These are phyloP conservation scores for Tipula unca DNA, from an alignment of 2,888 invertebrate genomes.

Conservation along the genomic window DNA sequence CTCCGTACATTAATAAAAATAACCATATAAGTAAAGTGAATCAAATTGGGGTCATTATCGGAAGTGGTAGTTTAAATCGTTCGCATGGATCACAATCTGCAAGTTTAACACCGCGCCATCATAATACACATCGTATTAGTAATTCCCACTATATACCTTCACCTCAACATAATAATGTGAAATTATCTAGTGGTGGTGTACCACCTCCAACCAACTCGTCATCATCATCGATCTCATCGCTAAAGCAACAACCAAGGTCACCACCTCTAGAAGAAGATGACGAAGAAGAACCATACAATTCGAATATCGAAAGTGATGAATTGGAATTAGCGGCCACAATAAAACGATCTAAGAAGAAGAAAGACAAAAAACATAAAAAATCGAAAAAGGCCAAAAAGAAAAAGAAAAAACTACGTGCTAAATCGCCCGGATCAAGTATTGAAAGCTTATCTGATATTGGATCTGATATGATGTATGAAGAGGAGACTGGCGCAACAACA, in stretches of 20 bases:
- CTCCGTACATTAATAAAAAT: background rate
- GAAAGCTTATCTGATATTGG: conserved; percentile 55
- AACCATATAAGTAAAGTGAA: background rate
- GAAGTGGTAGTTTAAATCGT: background rate
- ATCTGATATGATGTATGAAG: conserved; percentile 27
- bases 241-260: background rate
- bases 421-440: conserved; percentile 55
- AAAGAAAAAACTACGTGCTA: conserved; percentile 54
- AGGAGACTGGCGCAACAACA: conserved; percentile 36
- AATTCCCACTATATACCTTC: background rate
- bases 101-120: background rate
- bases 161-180: background rate
- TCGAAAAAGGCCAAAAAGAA: conserved; percentile 63
- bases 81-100: background rate
- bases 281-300: conserved; percentile 44
- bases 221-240: conserved; percentile 29
- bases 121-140: background rate
- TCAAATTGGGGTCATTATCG: background rate
- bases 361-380: conserved; percentile 57
- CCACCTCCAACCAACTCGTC: background rate
- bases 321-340: background rate
- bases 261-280: conserved; percentile 41
- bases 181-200: background rate
- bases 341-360: conserved; percentile 43
- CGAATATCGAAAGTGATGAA: background rate